A percentile compares a stretch with the other conserved stretches of the same genome.
Evolutionary conservation across 2,888 invertebrate species (phyloP).

Genomic region (Molorchus minor): DNA sequence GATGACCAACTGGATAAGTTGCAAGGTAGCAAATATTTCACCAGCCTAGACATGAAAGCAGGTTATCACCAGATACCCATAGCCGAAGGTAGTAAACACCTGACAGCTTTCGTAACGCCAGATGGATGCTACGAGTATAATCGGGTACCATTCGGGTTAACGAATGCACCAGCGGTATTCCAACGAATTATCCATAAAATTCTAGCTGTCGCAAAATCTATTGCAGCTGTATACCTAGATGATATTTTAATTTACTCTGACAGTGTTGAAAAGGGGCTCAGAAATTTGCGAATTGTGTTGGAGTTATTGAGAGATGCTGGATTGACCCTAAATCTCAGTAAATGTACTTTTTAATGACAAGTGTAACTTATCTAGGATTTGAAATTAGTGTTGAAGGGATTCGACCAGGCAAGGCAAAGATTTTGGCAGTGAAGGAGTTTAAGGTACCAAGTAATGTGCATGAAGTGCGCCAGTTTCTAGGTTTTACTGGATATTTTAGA

Average conservation of each 20-base stretch:
- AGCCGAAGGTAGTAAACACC: constrained; percentile 42
- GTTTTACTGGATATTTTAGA: constrained; percentile 40
- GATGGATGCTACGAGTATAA: constrained; percentile 53
- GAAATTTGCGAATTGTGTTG: neutral
- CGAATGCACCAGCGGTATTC: constrained; percentile 12
- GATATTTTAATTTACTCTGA: constrained; percentile 7
- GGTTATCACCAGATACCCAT: constrained; percentile 53
- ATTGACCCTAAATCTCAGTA: constrained; percentile 3
- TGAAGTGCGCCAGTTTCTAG: constrained; percentile 40
- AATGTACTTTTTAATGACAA: constrained; percentile 8
- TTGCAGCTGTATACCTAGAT: constrained; percentile 9
- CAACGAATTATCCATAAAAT: constrained; percentile 7
- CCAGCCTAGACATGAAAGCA: constrained; percentile 47
- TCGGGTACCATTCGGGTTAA: constrained; percentile 54
- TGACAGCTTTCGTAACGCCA: constrained; percentile 52
- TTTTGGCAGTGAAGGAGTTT: constrained; percentile 42
- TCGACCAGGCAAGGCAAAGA: neutral
- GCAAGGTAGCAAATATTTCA: constrained; percentile 45
- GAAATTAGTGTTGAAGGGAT: constrained; percentile 3
- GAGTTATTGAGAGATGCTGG: neutral
- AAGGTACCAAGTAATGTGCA: constrained; percentile 41
- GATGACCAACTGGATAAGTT: constrained; percentile 51
- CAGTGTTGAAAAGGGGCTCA: neutral
- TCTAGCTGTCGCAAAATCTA: constrained; percentile 11
- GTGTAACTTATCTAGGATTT: neutral